A percentile compares a stretch with the other conserved stretches of the same genome.
These are phyloP conservation scores for Poecilia wingei DNA, from an alignment of 2,797 vertebrate species.

Conservation along the genomic window DNA sequence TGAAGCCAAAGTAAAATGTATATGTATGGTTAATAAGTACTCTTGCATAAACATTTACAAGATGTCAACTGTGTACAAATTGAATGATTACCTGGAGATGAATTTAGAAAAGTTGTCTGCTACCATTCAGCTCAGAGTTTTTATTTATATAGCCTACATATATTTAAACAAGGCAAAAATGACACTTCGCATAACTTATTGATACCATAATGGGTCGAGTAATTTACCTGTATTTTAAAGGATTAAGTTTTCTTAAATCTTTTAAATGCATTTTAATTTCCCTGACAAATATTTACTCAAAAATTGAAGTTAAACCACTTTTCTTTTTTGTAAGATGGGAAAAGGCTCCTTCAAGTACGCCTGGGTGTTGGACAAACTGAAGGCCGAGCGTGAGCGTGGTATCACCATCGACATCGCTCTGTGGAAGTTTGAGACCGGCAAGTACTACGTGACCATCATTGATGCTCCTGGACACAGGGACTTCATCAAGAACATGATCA, in stretches of 20 bases:
- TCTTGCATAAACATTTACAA: no score
- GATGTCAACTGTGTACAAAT: no score
- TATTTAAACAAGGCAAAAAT: neutral
- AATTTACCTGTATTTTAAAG: neutral
- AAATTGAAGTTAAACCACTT: neutral
- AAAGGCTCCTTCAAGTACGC: constrained; percentile 88
- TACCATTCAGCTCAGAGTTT: no score
- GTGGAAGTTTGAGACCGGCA: constrained; percentile 86
- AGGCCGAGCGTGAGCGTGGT: constrained; percentile 84
- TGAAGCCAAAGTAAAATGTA: no score
- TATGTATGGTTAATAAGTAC: no score
- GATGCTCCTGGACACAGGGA: constrained; percentile 85
- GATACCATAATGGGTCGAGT: neutral
- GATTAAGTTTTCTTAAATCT: neutral
- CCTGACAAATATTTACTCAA: neutral
- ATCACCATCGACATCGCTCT: constrained; percentile 87
- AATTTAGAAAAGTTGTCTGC: no score
- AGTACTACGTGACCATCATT: constrained; percentile 85
- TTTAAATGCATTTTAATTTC: neutral
- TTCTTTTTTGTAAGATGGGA: constrained; percentile 75
- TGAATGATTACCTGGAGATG: no score
- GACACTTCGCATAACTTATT: neutral
- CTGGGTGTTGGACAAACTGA: constrained; percentile 87
- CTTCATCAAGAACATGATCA: constrained; percentile 90
- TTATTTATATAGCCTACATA: no score